A percentile compares a stretch with the other conserved stretches of the same genome.
These are phyloP conservation scores for Meda fulgida DNA, from an alignment of 2,797 vertebrate genomes.

Conservation along the genomic window DNA sequence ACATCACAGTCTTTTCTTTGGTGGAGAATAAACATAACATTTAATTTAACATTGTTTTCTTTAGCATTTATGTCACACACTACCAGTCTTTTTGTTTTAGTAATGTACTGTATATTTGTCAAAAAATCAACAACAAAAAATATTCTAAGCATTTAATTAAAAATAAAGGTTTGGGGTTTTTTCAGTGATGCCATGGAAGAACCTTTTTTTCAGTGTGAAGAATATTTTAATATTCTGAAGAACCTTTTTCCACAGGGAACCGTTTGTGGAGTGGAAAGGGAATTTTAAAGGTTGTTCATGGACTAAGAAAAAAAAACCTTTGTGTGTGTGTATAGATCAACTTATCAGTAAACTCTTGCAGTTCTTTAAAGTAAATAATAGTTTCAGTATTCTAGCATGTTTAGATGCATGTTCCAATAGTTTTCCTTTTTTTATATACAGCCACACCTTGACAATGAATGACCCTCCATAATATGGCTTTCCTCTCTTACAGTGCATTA, in stretches of 20 bases:
- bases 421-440: background rate
- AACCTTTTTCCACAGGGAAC: no score
- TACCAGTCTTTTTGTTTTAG: background rate
- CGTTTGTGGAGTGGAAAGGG: background rate
- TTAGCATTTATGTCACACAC: background rate
- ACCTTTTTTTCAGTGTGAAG: no score
- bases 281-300: background rate
- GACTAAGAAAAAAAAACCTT: background rate
- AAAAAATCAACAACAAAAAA: background rate
- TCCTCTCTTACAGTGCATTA: slow-evolving; percentile 73
- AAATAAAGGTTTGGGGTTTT: background rate
- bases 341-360: background rate
- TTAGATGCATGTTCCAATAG: no score
- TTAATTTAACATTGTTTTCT: background rate
- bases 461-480: slow-evolving; percentile 28
- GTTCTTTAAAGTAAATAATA: background rate
- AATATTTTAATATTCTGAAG: background rate
- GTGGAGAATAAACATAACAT: background rate
- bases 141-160: background rate
- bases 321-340: background rate
- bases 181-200: no score
- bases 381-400: background rate
- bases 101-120: background rate
- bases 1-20: background rate
- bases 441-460: background rate